Percentiles rank a stretch among this genome's conserved stretches.
phyloP scores from a whole-genome alignment of 2,113 vertebrate genomes.

The Cinclus cinclus region DNA sequence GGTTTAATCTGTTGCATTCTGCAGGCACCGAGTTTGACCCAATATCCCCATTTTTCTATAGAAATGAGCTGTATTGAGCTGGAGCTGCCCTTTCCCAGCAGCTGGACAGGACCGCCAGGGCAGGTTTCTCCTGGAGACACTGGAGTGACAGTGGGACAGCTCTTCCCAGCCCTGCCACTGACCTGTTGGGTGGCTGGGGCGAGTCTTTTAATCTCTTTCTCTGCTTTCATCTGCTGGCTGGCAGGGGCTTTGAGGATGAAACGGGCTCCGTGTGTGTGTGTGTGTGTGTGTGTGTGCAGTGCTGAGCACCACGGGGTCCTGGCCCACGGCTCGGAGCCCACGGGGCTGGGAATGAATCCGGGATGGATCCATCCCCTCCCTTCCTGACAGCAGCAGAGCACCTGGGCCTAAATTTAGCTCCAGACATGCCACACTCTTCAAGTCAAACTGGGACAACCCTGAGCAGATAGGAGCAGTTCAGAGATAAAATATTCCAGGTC shows the following conservation, averaged over 20 bases:
- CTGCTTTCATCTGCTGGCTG: not conserved
- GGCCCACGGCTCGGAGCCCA: not conserved
- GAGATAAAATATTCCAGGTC: constrained; percentile 60
- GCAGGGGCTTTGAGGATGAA: not conserved
- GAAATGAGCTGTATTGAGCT: not conserved
- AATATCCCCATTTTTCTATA: accelerated
- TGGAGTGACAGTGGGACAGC: accelerated
- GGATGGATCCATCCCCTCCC: not conserved
- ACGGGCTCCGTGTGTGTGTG: not conserved
- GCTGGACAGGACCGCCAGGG: not conserved
- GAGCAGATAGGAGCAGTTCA: not conserved
- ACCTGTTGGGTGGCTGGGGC: not conserved
- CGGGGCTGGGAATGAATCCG: not conserved
- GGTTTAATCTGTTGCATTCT: not conserved
- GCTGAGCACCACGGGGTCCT: not conserved
- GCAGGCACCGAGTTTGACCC: not conserved
- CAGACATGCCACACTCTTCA: not conserved
- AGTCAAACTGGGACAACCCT: constrained; percentile 7
- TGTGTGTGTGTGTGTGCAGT: not conserved
- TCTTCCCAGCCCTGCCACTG: not conserved
- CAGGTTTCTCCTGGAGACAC: not conserved
- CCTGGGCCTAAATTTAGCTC: constrained; percentile 21
- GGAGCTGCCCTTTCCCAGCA: not conserved
- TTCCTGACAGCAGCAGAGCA: not conserved
- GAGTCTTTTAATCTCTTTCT: not conserved